These are phyloP conservation scores for Tinea pellionella DNA, from an alignment of 2,888 invertebrate species.

Conservation along the genomic window DNA sequence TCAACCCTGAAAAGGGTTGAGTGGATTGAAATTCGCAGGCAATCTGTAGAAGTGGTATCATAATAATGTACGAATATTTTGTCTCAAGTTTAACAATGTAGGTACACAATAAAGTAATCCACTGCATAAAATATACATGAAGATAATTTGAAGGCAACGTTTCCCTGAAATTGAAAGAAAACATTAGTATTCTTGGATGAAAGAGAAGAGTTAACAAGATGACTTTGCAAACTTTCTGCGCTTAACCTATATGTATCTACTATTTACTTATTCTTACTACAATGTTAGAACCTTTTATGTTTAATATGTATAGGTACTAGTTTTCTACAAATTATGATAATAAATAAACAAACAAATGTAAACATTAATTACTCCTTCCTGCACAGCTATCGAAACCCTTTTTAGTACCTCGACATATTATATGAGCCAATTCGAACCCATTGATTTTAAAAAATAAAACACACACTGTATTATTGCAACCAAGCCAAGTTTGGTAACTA, in stretches of 20 bases:
- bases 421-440: too few species aligned
- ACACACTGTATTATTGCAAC: too few species aligned
- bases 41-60: not conserved
- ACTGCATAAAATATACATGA: conserved; percentile 4
- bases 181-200: not conserved
- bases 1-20: not conserved
- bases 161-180: conserved; percentile 10
- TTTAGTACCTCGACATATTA: too few species aligned
- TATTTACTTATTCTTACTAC: not conserved
- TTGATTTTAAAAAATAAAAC: too few species aligned
- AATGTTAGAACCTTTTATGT: too few species aligned
- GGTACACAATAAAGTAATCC: not conserved
- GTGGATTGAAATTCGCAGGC: not conserved
- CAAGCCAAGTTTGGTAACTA: too few species aligned
- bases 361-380: too few species aligned
- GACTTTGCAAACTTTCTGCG: not conserved
- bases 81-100: not conserved
- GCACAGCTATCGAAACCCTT: too few species aligned
- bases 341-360: too few species aligned
- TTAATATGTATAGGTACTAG: too few species aligned
- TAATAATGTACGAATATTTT: too few species aligned
- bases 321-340: too few species aligned
- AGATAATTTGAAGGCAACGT: conserved; percentile 7
- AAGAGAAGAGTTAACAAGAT: not conserved
- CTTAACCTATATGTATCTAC: not conserved